Percentiles rank a stretch among this genome's conserved stretches.
Conservation (phyloP, 1,140 invertebrate species). For the Caenorhabditis briggsae region DNA sequence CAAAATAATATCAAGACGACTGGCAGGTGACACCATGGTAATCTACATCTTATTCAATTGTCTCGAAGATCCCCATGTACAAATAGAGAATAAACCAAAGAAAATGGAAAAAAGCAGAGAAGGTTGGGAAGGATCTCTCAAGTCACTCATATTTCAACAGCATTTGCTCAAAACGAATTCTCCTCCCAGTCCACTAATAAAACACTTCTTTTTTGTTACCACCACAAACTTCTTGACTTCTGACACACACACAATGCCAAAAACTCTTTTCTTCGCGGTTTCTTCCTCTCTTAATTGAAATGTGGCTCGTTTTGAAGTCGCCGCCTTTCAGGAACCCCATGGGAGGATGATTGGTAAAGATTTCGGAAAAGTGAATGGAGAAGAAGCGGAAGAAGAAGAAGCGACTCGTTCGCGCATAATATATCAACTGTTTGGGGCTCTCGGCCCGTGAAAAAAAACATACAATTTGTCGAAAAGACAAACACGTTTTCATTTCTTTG, state of each 20-base stretch:
- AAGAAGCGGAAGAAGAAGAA: not conserved
- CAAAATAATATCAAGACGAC: conserved; percentile 19
- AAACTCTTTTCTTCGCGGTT: conserved; percentile 46
- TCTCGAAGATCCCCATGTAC: not conserved
- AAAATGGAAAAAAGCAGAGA: not conserved
- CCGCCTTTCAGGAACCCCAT: conserved; percentile 20
- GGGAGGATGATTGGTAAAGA: not conserved
- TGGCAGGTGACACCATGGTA: conserved; percentile 43
- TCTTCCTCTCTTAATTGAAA: conserved; percentile 43
- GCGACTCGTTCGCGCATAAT: conserved; percentile 49
- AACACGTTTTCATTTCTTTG: not conserved
- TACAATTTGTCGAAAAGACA: conserved; percentile 25
- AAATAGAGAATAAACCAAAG: conserved; percentile 15
- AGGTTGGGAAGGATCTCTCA: conserved; percentile 10
- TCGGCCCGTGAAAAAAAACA: conserved; percentile 1
- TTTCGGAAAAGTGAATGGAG: not conserved
- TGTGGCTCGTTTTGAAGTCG: conserved; percentile 53
- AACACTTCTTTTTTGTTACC: conserved; percentile 55
- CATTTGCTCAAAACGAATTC: conserved; percentile 23
- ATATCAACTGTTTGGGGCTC: conserved; percentile 22
- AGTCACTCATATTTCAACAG: conserved; percentile 54
- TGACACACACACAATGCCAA: too few relatives aligned
- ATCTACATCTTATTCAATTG: not conserved
- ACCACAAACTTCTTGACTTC: conserved; percentile 42
- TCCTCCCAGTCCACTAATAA: conserved; percentile 53